Base-by-base conservation (phyloP, 2,888 invertebrate genomes). In the Machimus rusticus region DNA sequence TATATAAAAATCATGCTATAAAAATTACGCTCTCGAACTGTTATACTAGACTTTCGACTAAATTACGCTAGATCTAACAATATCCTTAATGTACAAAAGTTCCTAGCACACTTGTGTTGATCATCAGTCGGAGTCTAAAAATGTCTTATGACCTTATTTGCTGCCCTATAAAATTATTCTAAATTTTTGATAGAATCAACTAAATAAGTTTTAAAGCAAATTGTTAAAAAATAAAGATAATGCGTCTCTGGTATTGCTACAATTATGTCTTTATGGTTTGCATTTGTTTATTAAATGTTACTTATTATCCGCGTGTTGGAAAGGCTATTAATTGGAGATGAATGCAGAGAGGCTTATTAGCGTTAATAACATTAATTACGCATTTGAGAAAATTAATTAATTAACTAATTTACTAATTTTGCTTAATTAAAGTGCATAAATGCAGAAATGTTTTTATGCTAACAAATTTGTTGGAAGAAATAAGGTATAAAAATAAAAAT, bases 21-120 rank as follows among this genome's bases (percentile, higher is more conserved):
- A 84, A 84, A 84, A 66, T 66, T 66, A 39, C 34, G 31, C 23
- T 84, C 23, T 84, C 31, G 19, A 57, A 82, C 57, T 9, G 39
- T 84, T 46, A 19, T 39, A 6, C 74, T 66, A 66, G 66, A 81
- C 66, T 84, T 84, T 37, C 28, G 19, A 23, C 43, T 66, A 84
- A 84, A 66, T 84, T 84, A 84, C 37, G 12, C 23, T 84, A 66
- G 31, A 46, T 66, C 84, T 84, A 84, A 84, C 66, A 84, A 74
- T 84, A 84, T 57, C 39, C 84, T 84, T 84, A 84, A 66, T 19
- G 37, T 84, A 84, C 37, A 82, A 88, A 88, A 88, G 77, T 82
- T 87, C 87, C 88, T 88, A 88, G 86, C 88, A 88, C 88, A 57
- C 88, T 88, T 87, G 78, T 86, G 81, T 86, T 87, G 82, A 84